Evolutionary conservation across 2,113 vertebrate genomes (phyloP).

Genomic region (western clawed frog (Xenopus tropicalis)): UCB_Xtro_10.0 CM004450.2:22456001-22456500

Average conservation of each 20-base stretch:
- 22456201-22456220: not conserved
- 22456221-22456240: not conserved
- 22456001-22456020: no score
- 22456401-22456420: slow-evolving; percentile 54
- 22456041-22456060: no score
- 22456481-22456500: slow-evolving; percentile 34
- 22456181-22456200: not conserved
- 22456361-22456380: slow-evolving; percentile 53
- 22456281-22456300: slow-evolving; percentile 26
- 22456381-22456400: slow-evolving; percentile 55
- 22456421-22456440: slow-evolving; percentile 51
- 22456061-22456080: no score
- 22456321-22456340: slow-evolving; percentile 51
- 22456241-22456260: not conserved
- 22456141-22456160: no score
- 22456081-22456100: no score
- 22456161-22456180: not conserved
- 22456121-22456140: no score
- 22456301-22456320: slow-evolving; percentile 44
- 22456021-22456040: no score
- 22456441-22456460: slow-evolving; percentile 40
- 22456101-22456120: no score
- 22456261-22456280: slow-evolving; percentile 41
- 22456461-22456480: slow-evolving; percentile 51
- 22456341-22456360: slow-evolving; percentile 42